Evolutionary conservation across 2,797 vertebrate species (phyloP), one percentile per base, ranked within the genome.

Genomic region (Acanthurus leucopareius): DNA sequence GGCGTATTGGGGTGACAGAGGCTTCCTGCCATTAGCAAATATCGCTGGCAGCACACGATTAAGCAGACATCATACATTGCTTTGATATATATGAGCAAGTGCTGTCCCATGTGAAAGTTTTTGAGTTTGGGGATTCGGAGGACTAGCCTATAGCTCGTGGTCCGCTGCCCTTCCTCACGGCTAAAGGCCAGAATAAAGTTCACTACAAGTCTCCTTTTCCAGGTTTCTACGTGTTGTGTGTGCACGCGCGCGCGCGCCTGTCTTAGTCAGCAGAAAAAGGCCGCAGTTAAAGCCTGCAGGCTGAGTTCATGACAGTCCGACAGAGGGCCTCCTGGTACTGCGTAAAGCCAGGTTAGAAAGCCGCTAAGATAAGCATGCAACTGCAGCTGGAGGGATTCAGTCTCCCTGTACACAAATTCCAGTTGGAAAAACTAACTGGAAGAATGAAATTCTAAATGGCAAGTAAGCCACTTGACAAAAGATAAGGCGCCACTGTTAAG

Each of bases 221-320:
- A 20, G 49, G 71, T 63, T 38, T 80, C 60, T 60, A 80, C 38
- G 72, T 49, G 69, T 25, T 35, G 64, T 65, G 38, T 1, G 38
- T n/a, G 57, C 4, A 72, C 61, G 73, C 76, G 52, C 7, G 52
- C 4, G 20, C n/a, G 48, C 9, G 52, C 13, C 42, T 87, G 66
- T 91, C 90, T 92, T 92, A 91, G 88, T 93, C 93, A 91, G 90
- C 90, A 93, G 90, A 93, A 94, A 94, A 94, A 92, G 92, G 92
- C 92, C 87, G 91, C 91, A 92, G 85, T 89, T 62, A 5, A 69
- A 86, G 71, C 75, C 88, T 78, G 88, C 77, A 79, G 82, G 64
- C 73, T 69, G 83, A 83, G 80, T 80, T 66, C 77, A 56, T 64
- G 79, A 58, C 68, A 83, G 79, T 80, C 88, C 88, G 83, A 73